These are phyloP conservation scores for Centropyge bicolor DNA, from an alignment of 2,797 vertebrate genomes.

Conservation along the genomic window DNA sequence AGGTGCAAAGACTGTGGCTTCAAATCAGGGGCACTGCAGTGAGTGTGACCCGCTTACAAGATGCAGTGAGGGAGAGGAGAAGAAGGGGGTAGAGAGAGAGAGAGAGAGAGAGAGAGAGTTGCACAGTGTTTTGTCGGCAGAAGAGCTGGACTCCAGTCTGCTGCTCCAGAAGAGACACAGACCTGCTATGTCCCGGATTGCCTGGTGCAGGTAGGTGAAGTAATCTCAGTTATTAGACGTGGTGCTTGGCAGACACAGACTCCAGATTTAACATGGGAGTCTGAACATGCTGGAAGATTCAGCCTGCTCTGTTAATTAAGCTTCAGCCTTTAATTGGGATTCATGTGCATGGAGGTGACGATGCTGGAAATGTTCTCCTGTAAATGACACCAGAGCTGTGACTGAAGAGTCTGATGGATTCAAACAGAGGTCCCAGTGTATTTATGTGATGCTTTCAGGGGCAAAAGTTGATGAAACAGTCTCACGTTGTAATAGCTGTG, in stretches of 20 bases:
- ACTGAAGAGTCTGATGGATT: neutral
- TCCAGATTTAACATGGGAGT: neutral
- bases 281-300: slow-evolving; percentile 6
- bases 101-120: slow-evolving; percentile 32
- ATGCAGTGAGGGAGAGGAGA: slow-evolving; percentile 89
- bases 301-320: slow-evolving; percentile 35
- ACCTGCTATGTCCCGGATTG: slow-evolving; percentile 69
- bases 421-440: neutral
- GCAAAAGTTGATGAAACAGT: slow-evolving; percentile 63
- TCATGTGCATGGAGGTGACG: slow-evolving; percentile 50
- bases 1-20: slow-evolving; percentile 38
- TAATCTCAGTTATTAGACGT: neutral
- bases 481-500: slow-evolving; percentile 9
- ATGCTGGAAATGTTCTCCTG: slow-evolving; percentile 32
- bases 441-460: slow-evolving; percentile 4
- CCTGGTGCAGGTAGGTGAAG: slow-evolving; percentile 80
- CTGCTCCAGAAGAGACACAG: slow-evolving; percentile 75
- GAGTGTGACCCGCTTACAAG: slow-evolving; percentile 91
- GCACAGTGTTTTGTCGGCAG: slow-evolving; percentile 75
- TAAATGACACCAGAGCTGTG: slow-evolving; percentile 35
- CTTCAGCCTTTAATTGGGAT: slow-evolving; percentile 31
- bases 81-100: slow-evolving; percentile 88
- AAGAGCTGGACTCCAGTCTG: slow-evolving; percentile 74
- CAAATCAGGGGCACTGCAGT: slow-evolving; percentile 83
- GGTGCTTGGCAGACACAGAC: slow-evolving; percentile 13